phyloP scores from a whole-genome alignment of 2,113 vertebrate species.

The Erythrocercus mccallii region DNA sequence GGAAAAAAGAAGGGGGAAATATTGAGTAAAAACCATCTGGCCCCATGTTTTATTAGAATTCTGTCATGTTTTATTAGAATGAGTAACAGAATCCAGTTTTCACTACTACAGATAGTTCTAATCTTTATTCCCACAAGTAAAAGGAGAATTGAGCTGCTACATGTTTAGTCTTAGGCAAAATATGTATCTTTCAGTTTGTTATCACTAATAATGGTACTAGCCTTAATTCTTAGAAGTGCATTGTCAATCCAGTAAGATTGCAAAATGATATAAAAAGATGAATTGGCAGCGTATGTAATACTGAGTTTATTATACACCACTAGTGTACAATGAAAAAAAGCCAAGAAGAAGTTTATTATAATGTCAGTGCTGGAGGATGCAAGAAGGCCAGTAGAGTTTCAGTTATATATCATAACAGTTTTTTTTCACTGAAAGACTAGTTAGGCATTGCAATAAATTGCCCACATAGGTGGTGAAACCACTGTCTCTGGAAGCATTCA shows the following conservation, averaged over 20 bases:
- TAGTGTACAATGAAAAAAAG: neutral
- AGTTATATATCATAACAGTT: neutral
- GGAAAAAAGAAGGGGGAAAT: neutral
- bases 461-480: neutral
- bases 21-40: neutral
- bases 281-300: neutral
- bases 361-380: neutral
- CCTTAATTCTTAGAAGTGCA: neutral
- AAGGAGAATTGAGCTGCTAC: neutral
- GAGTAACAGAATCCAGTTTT: neutral
- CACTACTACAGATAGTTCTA: neutral
- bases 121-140: neutral
- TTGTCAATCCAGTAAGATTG: neutral
- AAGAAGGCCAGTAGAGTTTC: neutral
- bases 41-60: too few relatives aligned
- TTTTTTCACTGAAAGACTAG: neutral
- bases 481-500: neutral
- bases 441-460: neutral
- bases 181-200: neutral
- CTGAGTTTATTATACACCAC: neutral
- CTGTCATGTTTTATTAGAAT: neutral
- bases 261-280: neutral
- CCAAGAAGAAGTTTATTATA: neutral
- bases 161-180: neutral
- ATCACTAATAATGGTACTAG: neutral